phyloP scores from a whole-genome alignment of 2,888 invertebrate species.

The Acronicta alni region DNA sequence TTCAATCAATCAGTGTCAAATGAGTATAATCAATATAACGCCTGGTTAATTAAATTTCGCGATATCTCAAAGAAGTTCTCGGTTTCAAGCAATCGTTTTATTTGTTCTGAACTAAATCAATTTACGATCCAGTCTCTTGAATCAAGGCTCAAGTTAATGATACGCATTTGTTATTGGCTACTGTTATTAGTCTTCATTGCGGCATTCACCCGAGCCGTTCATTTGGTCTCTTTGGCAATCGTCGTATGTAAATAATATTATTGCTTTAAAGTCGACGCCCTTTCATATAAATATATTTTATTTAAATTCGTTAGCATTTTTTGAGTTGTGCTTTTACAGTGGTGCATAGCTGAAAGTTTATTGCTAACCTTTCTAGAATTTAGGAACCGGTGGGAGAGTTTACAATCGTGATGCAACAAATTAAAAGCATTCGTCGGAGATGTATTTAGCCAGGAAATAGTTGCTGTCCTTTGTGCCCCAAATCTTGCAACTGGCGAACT shows the following conservation, averaged over 20 bases:
- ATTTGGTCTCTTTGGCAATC: conserved; percentile 7
- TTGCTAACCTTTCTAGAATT: not conserved
- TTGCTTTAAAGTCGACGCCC: not conserved
- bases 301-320: conserved; percentile 13
- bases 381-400: not conserved
- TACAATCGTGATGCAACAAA: too few species aligned
- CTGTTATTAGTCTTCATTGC: conserved; percentile 28
- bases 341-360: not conserved
- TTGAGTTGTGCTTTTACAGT: not conserved
- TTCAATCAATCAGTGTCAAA: conserved; percentile 29
- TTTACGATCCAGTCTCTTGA: conserved; percentile 35
- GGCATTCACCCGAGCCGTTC: conserved; percentile 9
- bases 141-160: conserved; percentile 39
- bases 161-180: conserved; percentile 34
- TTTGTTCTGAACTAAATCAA: conserved; percentile 46
- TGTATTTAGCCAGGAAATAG: too few species aligned
- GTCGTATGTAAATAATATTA: conserved; percentile 3
- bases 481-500: too few species aligned
- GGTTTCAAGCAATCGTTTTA: conserved; percentile 18
- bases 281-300: not conserved
- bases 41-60: conserved; percentile 28
- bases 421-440: too few species aligned
- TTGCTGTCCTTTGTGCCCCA: too few species aligned
- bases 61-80: not conserved
- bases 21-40: conserved; percentile 15